Evolutionary conservation across 2,113 vertebrate species (phyloP).

Genomic region (Oophaga pumilio): DNA sequence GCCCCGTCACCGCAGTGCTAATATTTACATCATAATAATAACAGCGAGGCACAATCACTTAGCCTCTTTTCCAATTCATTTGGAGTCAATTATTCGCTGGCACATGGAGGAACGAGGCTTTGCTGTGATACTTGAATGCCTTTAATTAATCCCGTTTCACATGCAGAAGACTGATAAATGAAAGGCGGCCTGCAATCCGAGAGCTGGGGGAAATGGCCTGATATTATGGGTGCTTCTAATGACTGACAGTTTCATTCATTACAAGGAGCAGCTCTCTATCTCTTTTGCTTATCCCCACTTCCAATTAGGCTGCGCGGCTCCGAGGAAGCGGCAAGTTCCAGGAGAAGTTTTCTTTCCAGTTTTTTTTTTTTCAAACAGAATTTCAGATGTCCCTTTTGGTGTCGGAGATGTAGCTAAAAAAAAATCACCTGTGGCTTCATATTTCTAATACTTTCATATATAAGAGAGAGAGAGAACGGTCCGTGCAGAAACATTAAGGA

Average conservation of each 20-base stretch:
- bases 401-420: conserved; percentile 2
- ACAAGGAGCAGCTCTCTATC: conserved; percentile 67
- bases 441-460: not conserved
- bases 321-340: conserved; percentile 54
- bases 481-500: conserved; percentile 56
- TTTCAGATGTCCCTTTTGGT: conserved; percentile 55
- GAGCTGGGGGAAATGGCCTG: conserved; percentile 68
- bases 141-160: conserved; percentile 80
- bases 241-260: conserved; percentile 78
- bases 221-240: conserved; percentile 69
- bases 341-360: conserved; percentile 15
- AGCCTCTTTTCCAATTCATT: conserved; percentile 68
- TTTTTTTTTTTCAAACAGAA: conserved; percentile 50
- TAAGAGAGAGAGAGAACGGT: conserved; percentile 15
- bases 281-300: conserved; percentile 61
- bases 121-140: conserved; percentile 66
- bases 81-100: conserved; percentile 68
- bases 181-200: conserved; percentile 77
- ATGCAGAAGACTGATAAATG: conserved; percentile 76
- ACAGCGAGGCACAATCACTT: conserved; percentile 68
- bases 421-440: not conserved
- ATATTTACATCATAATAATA: conserved; percentile 82
- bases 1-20: conserved; percentile 70
- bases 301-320: conserved; percentile 69
- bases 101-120: conserved; percentile 66